These are phyloP conservation scores for Stylophora pistillata DNA, from an alignment of 64 coral and sea anemone genomes.

Conservation along the genomic window DNA sequence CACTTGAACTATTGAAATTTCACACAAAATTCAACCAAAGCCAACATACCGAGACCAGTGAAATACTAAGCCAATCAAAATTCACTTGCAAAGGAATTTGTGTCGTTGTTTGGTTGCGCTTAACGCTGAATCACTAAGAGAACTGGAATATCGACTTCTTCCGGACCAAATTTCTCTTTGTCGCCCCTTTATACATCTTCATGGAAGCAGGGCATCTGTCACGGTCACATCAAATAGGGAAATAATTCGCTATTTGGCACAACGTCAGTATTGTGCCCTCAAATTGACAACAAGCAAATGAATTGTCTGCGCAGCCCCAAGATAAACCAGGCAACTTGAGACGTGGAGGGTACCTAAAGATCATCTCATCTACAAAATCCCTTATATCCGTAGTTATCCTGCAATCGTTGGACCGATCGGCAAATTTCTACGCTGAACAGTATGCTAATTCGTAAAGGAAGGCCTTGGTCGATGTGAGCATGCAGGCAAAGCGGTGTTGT, in stretches of 20 bases:
- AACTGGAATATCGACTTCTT: not conserved
- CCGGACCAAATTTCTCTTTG: not conserved
- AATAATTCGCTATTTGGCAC: conserved; percentile 38
- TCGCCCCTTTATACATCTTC: not conserved
- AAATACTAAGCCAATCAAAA: conserved; percentile 51
- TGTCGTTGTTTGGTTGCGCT: conserved; percentile 8
- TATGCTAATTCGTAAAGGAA: conserved; percentile 15
- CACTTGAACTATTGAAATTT: conserved; percentile 77
- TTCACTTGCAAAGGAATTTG: conserved; percentile 5
- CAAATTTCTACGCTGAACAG: conserved; percentile 4
- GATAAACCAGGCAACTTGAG: conserved; percentile 43
- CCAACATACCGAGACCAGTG: conserved; percentile 58
- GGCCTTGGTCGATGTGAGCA: conserved; percentile 30
- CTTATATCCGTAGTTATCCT: conserved; percentile 31
- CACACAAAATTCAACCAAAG: conserved; percentile 52
- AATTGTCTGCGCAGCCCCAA: conserved; percentile 29
- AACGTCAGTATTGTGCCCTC: conserved; percentile 36
- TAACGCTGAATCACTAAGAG: not conserved
- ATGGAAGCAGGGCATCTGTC: not conserved
- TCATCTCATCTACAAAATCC: conserved; percentile 10
- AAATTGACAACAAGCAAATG: conserved; percentile 46
- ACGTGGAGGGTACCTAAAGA: not conserved
- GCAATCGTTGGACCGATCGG: not conserved
- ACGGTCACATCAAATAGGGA: conserved; percentile 20
- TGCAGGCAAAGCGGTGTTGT: conserved; percentile 7